Base-by-base conservation (phyloP, 2,113 vertebrate species). In the Fulmarus glacialis region DNA sequence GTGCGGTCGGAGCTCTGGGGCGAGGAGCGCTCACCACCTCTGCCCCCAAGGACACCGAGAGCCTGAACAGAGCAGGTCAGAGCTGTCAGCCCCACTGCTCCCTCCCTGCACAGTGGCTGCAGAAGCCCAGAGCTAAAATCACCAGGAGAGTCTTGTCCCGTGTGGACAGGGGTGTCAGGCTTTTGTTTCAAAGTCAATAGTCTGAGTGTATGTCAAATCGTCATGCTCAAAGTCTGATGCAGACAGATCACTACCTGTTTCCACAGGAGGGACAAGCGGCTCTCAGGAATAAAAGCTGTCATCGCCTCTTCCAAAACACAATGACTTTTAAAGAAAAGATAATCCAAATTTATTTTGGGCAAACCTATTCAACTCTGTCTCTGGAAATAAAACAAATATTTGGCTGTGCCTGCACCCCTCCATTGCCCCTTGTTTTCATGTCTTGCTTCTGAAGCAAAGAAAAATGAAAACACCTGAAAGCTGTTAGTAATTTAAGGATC, bases 1-100 rank as follows among this genome's bases (percentile, higher is more conserved):
- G 14, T 29, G 63, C 13, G 2, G 56, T 18, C 1, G 0, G 21
- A 8, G 72, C 43, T 36, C 11, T 0, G 8, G 20, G 60, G 9
- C 0, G 5, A 55, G 86, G 32, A 86, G n/a, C 5, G 4, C 58
- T 75, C 27, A 0, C 34, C 34, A 7, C 18, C 16, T 34, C 53
- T 62, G 53, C 12, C 67, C 30, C 5, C 15, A 29, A 5, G 53
- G 21, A 19, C 47, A 40, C 26, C 0, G 0, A 50, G 68, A 24
- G 52, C 42, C 16, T 12, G 34, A 34, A 23, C 11, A 21, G 52
- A 55, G 60, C 40, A 50, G 40, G n/a, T 26, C 36, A 7, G 47
- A 50, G 79, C 59, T 40, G 12, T 68, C 38, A 4, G 53, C 55
- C 68, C 52, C 20, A 1, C 48, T 45, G 55, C 55, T 68, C 38